Evolutionary conservation across 2,113 vertebrate genomes (phyloP).

Genomic region (Paralichthys olivaceus): DNA sequence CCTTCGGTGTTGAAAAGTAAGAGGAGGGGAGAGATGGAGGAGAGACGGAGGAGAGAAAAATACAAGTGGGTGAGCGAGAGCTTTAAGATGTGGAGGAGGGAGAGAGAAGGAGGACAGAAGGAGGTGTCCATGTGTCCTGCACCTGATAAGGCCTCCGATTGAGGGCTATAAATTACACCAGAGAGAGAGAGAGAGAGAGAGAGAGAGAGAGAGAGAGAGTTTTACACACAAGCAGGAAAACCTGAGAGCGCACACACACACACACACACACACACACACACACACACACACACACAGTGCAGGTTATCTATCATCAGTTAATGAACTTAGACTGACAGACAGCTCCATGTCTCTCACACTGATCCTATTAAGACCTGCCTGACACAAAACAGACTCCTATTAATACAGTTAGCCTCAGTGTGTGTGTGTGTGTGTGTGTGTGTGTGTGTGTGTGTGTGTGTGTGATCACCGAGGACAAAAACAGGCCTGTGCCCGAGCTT

Average conservation of each 20-base stretch:
- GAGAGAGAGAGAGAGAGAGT: constrained; percentile 18
- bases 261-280: constrained; percentile 34
- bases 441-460: constrained; percentile 41
- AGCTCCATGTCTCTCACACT: constrained; percentile 92
- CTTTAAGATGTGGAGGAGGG: constrained; percentile 64
- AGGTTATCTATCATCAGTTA: constrained; percentile 89
- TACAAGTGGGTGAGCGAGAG: constrained; percentile 52
- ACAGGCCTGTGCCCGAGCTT: constrained; percentile 46
- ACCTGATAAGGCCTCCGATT: constrained; percentile 79
- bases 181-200: constrained; percentile 34
- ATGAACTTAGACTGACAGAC: constrained; percentile 97
- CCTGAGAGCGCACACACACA: constrained; percentile 42
- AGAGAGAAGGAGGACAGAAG: constrained; percentile 59
- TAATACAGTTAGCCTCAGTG: constrained; percentile 87
- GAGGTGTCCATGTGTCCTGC: constrained; percentile 78
- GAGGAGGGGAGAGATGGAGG: constrained; percentile 15
- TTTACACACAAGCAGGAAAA: constrained; percentile 57
- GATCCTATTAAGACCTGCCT: constrained; percentile 94
- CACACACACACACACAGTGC: constrained; percentile 32
- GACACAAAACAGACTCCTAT: constrained; percentile 94
- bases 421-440: constrained; percentile 31
- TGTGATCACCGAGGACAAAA: constrained; percentile 43
- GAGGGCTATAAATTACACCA: constrained; percentile 77
- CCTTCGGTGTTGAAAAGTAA: constrained; percentile 13
- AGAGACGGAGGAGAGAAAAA: constrained; percentile 41